Conservation (phyloP, 2,797 vertebrate genomes). For the Megalops cyprinoides region DNA sequence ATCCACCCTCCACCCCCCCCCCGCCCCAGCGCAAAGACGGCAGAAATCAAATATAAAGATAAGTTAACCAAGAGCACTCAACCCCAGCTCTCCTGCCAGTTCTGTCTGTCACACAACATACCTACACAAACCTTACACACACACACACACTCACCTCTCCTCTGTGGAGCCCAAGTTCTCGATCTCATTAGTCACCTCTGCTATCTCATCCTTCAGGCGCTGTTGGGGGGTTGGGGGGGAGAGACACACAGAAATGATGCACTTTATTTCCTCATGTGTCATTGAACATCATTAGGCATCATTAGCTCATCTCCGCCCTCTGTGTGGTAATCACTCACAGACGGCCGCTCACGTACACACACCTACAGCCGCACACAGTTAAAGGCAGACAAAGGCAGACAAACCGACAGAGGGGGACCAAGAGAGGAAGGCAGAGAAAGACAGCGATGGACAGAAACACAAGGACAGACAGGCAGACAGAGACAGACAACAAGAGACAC, state of each 20-base stretch:
- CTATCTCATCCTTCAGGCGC: slow-evolving; percentile 98
- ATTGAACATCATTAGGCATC: slow-evolving; percentile 23
- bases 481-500: too few relatives aligned
- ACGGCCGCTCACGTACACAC: neutral
- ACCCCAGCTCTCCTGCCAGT: too few relatives aligned
- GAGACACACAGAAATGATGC: neutral
- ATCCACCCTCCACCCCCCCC: too few relatives aligned
- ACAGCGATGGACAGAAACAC: neutral
- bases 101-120: too few relatives aligned
- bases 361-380: slow-evolving; percentile 1
- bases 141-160: slow-evolving; percentile 81
- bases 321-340: neutral
- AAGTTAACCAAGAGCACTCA: too few relatives aligned
- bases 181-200: slow-evolving; percentile 95
- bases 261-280: neutral
- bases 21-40: too few relatives aligned
- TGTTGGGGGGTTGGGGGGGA: slow-evolving; percentile 53
- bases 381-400: neutral
- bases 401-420: neutral
- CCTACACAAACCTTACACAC: neutral
- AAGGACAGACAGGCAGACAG: neutral
- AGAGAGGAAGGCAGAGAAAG: neutral
- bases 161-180: slow-evolving; percentile 93
- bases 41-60: too few relatives aligned
- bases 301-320: slow-evolving; percentile 1